Conservation (phyloP, 2,113 vertebrate species). For the Vulpes vulpes region DNA sequence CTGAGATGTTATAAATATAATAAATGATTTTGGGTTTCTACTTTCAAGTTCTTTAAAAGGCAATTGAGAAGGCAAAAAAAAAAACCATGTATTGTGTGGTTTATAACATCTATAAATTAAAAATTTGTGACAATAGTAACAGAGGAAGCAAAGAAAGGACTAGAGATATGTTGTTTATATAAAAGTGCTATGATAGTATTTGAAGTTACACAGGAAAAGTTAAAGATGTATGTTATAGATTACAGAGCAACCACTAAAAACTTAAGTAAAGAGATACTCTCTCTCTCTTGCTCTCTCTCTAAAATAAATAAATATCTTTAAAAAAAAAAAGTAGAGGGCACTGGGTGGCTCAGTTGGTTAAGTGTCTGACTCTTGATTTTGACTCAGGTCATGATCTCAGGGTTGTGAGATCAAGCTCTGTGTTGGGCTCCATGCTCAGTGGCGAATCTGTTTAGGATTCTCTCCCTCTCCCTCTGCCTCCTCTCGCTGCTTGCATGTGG, state of each 20-base stretch:
- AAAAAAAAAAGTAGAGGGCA: neutral
- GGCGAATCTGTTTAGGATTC: neutral
- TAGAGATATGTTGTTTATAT: neutral
- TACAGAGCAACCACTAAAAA: neutral
- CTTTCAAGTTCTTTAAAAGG: neutral
- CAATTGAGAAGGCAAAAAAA: neutral
- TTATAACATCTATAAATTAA: neutral
- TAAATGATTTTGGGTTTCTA: neutral
- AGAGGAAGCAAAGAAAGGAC: neutral
- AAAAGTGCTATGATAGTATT: neutral
- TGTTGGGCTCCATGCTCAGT: neutral
- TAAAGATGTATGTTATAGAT: neutral
- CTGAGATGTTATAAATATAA: no score
- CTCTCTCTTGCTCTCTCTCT: no score
- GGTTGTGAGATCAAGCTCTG: neutral
- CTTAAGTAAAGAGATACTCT: neutral
- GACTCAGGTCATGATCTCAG: neutral
- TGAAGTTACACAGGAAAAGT: neutral
- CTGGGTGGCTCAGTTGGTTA: neutral
- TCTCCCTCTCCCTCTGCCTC: neutral
- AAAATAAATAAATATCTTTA: neutral
- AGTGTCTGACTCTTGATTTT: neutral
- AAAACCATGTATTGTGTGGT: neutral
- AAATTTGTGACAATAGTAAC: neutral
- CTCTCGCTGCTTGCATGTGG: accelerated